These are phyloP conservation scores for Felis chaus DNA, from an alignment of 2,113 vertebrate genomes.

Conservation along the genomic window DNA sequence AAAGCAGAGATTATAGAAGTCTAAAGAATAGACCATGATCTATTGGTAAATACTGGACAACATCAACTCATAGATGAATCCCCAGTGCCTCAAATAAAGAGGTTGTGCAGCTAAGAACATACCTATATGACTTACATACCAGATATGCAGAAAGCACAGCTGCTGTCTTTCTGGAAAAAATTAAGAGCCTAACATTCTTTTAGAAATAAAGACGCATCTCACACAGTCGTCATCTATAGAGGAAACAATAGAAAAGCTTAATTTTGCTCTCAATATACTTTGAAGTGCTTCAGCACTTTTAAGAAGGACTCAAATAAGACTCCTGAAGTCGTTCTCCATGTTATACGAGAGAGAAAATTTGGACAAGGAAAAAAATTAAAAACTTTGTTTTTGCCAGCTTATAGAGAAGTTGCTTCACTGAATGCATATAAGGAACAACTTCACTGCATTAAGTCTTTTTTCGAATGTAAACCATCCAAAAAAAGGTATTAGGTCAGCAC, in stretches of 20 bases:
- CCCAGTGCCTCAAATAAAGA: background rate
- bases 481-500: background rate
- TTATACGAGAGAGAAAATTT: background rate
- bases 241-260: slow-evolving; percentile 31
- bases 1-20: background rate
- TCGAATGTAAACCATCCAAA: background rate
- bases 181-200: slow-evolving; percentile 1
- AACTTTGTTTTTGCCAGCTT: slow-evolving; percentile 15
- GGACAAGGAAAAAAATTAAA: background rate
- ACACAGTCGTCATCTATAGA: background rate
- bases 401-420: background rate
- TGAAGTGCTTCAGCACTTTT: slow-evolving; percentile 4
- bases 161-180: slow-evolving; percentile 15
- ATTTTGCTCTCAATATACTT: slow-evolving; percentile 15
- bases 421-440: slow-evolving; percentile 22
- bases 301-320: slow-evolving; percentile 27
- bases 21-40: background rate
- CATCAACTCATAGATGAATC: background rate
- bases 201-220: background rate
- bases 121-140: background rate
- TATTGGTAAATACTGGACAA: background rate
- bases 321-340: background rate
- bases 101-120: background rate
- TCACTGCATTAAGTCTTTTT: background rate
- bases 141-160: background rate